phyloP scores from a whole-genome alignment of 2,113 vertebrate species.

The Chlamydotis undulata region DNA sequence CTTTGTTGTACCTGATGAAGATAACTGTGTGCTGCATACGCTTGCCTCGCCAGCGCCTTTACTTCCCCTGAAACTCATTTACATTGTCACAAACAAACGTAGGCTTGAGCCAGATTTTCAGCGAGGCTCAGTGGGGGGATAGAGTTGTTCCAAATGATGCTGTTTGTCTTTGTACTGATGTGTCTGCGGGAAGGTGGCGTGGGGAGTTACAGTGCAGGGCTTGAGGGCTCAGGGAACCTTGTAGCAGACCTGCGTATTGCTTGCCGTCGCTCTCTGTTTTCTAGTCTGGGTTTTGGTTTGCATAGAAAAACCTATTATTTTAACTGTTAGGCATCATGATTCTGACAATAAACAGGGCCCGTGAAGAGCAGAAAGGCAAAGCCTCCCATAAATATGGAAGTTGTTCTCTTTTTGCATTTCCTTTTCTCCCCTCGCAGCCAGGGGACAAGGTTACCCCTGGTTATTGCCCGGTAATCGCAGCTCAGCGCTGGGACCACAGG shows the following conservation, averaged over 20 bases:
- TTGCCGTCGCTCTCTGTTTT: not conserved
- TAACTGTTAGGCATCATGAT: not conserved
- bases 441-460: not conserved
- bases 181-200: not conserved
- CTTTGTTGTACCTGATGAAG: conserved; percentile 39
- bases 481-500: not conserved
- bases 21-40: not conserved
- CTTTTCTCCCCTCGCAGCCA: not conserved
- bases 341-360: not conserved
- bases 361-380: not conserved
- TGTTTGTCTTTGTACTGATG: not conserved
- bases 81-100: not conserved
- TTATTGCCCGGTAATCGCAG: not conserved
- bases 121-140: not conserved
- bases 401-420: not conserved
- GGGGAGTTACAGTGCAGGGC: not conserved
- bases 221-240: not conserved
- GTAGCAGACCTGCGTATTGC: not conserved
- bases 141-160: not conserved
- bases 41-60: conserved; percentile 12
- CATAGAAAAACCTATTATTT: not conserved
- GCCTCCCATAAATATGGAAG: not conserved
- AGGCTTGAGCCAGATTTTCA: not conserved
- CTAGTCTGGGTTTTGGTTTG: not conserved
- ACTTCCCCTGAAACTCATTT: conserved; percentile 6